A percentile compares a stretch with the other conserved stretches of the same genome.
Evolutionary conservation across 53 echinoderm and acorn worm genomes (phyloP).

Genomic region (Echinometra lucunter): DNA sequence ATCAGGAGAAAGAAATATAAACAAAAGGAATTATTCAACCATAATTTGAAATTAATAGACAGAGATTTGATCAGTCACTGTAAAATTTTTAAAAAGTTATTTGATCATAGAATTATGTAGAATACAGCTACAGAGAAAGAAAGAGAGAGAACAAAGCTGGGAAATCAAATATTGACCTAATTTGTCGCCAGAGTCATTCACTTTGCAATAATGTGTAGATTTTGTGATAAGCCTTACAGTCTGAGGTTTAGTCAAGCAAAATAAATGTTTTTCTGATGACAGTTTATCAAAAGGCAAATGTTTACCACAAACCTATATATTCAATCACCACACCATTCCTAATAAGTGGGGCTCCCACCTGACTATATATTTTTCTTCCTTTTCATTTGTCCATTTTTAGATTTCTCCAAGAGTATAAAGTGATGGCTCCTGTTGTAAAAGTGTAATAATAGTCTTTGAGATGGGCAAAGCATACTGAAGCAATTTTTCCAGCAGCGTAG

Average conservation of each 20-base stretch:
- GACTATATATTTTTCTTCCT: too few relatives aligned
- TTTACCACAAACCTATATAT: not conserved
- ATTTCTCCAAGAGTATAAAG: too few relatives aligned
- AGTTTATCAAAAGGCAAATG: constrained; percentile 23
- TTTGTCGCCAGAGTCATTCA: not conserved
- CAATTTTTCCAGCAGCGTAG: too few relatives aligned
- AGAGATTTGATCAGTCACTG: too few relatives aligned
- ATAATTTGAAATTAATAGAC: not conserved
- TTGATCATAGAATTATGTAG: too few relatives aligned
- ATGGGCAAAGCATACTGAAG: too few relatives aligned
- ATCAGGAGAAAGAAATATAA: not conserved
- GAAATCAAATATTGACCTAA: constrained; percentile 33
- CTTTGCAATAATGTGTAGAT: not conserved
- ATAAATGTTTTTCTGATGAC: constrained; percentile 43
- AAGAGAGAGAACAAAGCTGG: not conserved
- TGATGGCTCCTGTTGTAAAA: too few relatives aligned
- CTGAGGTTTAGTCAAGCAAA: constrained; percentile 2
- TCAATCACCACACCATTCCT: not conserved
- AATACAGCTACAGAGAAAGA: not conserved
- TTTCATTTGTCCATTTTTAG: too few relatives aligned
- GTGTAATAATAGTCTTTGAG: too few relatives aligned
- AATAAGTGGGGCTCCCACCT: not conserved
- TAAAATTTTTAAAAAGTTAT: too few relatives aligned
- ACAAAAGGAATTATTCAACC: not conserved
- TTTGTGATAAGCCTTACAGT: not conserved